Evolutionary conservation across 2,797 vertebrate genomes (phyloP).

Genomic region (Anomalospiza imberbis): DNA sequence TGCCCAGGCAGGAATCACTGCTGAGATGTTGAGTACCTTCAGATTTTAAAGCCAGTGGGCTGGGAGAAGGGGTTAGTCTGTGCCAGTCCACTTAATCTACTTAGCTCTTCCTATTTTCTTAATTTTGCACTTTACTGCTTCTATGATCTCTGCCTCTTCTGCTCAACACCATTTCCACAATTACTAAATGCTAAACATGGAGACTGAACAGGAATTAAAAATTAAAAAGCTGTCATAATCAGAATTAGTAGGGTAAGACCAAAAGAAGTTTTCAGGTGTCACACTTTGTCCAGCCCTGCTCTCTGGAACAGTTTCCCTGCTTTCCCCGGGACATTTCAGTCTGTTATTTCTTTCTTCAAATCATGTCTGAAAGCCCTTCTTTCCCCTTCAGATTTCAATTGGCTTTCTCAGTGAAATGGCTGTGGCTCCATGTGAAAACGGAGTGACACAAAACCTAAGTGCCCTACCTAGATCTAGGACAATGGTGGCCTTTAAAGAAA

Average conservation of each 20-base stretch:
- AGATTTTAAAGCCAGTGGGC: background rate
- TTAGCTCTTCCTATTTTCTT: background rate
- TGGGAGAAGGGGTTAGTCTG: rapidly evolving
- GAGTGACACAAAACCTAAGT: conserved; percentile 15
- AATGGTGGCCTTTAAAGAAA: conserved; percentile 2
- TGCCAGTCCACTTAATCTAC: background rate
- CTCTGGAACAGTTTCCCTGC: background rate
- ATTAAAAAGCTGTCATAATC: background rate
- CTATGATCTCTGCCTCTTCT: background rate
- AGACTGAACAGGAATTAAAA: background rate
- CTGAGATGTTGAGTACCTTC: background rate
- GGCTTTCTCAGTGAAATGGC: background rate
- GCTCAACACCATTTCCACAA: background rate
- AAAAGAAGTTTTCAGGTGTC: background rate
- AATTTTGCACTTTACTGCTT: background rate
- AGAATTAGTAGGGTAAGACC: background rate
- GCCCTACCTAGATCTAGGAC: background rate
- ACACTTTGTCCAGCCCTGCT: background rate
- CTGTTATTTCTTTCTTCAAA: conserved; percentile 22
- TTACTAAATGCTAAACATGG: background rate
- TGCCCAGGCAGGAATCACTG: background rate
- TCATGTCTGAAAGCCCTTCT: conserved; percentile 1
- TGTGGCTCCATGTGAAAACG: background rate
- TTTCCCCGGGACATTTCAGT: background rate
- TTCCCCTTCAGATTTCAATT: background rate